Evolutionary conservation across 2,113 vertebrate genomes (phyloP).

Genomic region (Anser brachyrhynchus): DNA sequence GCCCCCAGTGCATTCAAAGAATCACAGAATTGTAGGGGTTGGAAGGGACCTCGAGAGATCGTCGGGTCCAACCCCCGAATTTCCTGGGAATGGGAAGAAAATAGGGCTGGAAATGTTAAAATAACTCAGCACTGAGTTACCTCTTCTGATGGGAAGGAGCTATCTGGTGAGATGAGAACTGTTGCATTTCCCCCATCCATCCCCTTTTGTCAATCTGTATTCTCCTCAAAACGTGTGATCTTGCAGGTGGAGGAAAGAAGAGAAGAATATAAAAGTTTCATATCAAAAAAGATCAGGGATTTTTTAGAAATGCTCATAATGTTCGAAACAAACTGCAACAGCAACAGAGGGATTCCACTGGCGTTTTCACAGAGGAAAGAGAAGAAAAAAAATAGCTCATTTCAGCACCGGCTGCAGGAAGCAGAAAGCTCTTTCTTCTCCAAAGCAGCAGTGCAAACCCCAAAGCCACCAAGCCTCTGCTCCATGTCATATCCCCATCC

Average conservation of each 20-base stretch:
- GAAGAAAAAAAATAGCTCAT: background rate
- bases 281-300: background rate
- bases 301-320: background rate
- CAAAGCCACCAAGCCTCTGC: background rate
- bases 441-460: background rate
- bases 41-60: too few species aligned
- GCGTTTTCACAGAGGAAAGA: background rate
- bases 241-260: background rate
- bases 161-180: background rate
- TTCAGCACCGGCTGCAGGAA: constrained; percentile 20
- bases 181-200: background rate
- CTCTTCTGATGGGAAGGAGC: background rate
- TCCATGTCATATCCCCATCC: rapidly evolving
- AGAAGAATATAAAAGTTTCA: background rate
- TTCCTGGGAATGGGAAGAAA: background rate
- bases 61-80: too few species aligned
- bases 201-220: background rate
- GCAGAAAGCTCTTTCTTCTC: background rate
- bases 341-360: background rate
- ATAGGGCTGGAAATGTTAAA: background rate
- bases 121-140: rapidly evolving
- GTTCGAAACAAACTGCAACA: constrained; percentile 27
- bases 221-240: background rate
- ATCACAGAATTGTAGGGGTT: too few species aligned
- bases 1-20: too few species aligned